Evolutionary conservation across 2,113 vertebrate species (phyloP).

Genomic region (Oreochromis aureus): DNA sequence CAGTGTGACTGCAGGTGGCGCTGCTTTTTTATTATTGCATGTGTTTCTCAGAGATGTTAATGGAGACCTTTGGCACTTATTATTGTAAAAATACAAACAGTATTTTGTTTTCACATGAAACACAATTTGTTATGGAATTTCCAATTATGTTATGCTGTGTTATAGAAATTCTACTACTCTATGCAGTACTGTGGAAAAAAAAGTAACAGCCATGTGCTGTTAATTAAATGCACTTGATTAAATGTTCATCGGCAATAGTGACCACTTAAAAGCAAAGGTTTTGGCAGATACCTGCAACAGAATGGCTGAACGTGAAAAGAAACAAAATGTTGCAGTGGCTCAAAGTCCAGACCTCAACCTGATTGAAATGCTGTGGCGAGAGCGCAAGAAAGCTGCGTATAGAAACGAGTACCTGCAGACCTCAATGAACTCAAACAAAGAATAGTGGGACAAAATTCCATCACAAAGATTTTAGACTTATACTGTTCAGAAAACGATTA

Average conservation of each 20-base stretch:
- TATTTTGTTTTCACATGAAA: background rate
- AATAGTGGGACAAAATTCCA: background rate
- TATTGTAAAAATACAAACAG: background rate
- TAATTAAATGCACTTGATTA: background rate
- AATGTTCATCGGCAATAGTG: background rate
- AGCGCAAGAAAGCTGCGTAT: background rate
- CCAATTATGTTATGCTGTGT: background rate
- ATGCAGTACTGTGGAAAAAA: background rate
- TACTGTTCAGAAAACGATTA: background rate
- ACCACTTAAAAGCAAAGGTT: background rate
- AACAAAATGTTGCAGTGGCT: background rate
- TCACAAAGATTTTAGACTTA: background rate
- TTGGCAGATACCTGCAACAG: background rate
- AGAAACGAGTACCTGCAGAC: rapidly evolving
- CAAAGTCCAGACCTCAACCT: background rate
- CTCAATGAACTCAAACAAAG: background rate
- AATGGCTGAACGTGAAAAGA: background rate
- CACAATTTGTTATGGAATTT: background rate
- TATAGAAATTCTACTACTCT: background rate
- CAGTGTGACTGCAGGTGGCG: background rate
- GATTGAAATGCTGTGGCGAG: background rate
- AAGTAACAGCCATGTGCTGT: background rate
- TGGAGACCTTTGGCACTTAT: background rate
- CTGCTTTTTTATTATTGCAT: background rate
- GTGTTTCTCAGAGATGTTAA: background rate